Evolutionary conservation across 2,113 vertebrate species (phyloP).

Genomic region (Zosterops hypoxanthus): DNA sequence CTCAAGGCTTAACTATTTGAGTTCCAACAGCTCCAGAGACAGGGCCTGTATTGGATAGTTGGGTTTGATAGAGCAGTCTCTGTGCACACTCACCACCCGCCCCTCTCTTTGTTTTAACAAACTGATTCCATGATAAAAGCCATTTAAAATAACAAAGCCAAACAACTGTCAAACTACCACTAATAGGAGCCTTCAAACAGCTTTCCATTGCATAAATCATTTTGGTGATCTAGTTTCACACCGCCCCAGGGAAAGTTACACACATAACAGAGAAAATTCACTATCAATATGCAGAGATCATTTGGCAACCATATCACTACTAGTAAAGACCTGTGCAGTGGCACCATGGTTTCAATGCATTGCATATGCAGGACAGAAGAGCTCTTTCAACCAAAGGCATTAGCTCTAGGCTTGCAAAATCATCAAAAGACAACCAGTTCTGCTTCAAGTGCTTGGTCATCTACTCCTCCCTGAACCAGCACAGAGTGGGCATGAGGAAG

Average conservation of each 20-base stretch:
- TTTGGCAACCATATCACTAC: neutral
- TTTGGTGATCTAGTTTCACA: neutral
- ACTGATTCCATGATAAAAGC: conserved; percentile 6
- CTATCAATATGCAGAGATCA: conserved; percentile 26
- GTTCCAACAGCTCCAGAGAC: neutral
- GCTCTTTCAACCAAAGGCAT: neutral
- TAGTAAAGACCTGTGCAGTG: neutral
- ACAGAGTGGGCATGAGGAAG: rapidly evolving
- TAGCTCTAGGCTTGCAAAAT: neutral
- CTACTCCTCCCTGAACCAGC: neutral
- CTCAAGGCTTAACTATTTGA: neutral
- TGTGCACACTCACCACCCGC: rapidly evolving
- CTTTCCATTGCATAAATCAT: conserved; percentile 40
- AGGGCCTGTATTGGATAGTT: neutral
- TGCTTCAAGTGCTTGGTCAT: neutral
- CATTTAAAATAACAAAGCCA: conserved; percentile 21
- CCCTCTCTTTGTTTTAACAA: neutral
- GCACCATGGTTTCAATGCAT: neutral
- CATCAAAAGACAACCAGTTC: neutral
- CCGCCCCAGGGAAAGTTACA: conserved; percentile 19
- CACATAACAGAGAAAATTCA: neutral
- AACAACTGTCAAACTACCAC: conserved; percentile 31
- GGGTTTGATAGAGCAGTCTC: neutral
- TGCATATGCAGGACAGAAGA: neutral
- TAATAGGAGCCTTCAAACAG: neutral